Evolutionary conservation across 2,888 invertebrate genomes (phyloP), one percentile per base, ranked within the genome.

Genomic region (Craniophora ligustri): DNA sequence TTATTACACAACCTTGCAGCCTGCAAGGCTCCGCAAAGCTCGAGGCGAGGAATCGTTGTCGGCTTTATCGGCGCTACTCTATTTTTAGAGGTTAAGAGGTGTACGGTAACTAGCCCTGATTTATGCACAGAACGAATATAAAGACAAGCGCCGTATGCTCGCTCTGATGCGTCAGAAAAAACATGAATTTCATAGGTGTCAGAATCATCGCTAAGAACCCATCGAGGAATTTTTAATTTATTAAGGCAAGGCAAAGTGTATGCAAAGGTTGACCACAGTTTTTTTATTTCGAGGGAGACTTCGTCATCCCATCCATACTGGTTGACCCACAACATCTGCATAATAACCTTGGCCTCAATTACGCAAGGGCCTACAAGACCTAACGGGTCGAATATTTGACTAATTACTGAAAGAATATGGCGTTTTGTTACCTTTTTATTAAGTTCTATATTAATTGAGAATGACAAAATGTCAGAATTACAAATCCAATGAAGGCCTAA

Each of bases 401-500:
- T 47, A 3, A 69, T 59, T 0, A 42, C 26, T 2, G 65, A 67
- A 4, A 70, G 36, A n/a, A 67, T 56, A 16, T 32, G 35, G 16
- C 65, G 70, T 58, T 79, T 81, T 6, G 77, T 77, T 6, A 73
- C 40, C 38, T 61, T 58, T 15, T 41, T 48, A 2, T 28, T 35
- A 6, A 41, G 11, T 15, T 49, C 16, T 16, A 72, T 48, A 32
- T 66, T 45, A 14, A 73, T 57, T 11, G 50, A 56, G 45, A 70
- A 72, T n/a, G 39, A 48, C 13, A 76, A 50, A 6, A 23, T 44
- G 38, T 77, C 72, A 10, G 36, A 34, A 3, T 46, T 26, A 16
- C 48, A 66, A 10, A 41, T 5, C 76, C 77, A 77, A 21, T 69
- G 15, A 15, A 78, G 15, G 14, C 76, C 77, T 14, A 79, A 40